phyloP scores from a whole-genome alignment of 2,888 invertebrate species.

The Perizoma flavofasciatum region DNA sequence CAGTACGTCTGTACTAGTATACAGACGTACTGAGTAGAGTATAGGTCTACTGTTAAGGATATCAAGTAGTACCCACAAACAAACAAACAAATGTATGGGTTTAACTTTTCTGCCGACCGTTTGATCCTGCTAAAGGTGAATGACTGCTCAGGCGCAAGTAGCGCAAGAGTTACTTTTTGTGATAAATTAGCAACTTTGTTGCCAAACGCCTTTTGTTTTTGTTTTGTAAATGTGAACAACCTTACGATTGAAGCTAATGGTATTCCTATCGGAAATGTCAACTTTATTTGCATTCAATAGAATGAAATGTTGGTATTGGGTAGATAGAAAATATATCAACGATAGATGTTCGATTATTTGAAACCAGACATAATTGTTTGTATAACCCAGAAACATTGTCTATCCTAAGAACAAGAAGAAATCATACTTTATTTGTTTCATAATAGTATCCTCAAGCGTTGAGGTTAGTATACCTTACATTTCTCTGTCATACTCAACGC shows the following conservation, averaged over 20 bases:
- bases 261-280: neutral
- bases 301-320: neutral
- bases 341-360: neutral
- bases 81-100: too few relatives aligned
- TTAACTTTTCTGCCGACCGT: constrained; percentile 9
- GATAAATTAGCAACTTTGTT: constrained; percentile 33
- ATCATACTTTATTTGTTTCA: too few relatives aligned
- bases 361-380: too few relatives aligned
- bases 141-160: constrained; percentile 29
- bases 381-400: too few relatives aligned
- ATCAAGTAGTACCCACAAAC: too few relatives aligned
- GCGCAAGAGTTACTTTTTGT: constrained; percentile 27
- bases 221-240: constrained; percentile 21
- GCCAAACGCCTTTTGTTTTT: constrained; percentile 16
- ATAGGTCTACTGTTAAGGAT: too few relatives aligned
- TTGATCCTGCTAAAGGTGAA: constrained; percentile 28
- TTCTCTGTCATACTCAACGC: too few relatives aligned
- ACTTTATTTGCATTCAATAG: constrained; percentile 6
- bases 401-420: too few relatives aligned
- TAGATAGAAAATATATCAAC: neutral
- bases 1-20: too few relatives aligned
- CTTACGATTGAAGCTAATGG: constrained; percentile 3
- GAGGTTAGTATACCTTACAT: too few relatives aligned
- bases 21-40: too few relatives aligned
- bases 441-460: too few relatives aligned